Evolutionary conservation across 2,797 vertebrate species (phyloP), one percentile per base, ranked within the genome.

Genomic region (Allobates femoralis): DNA sequence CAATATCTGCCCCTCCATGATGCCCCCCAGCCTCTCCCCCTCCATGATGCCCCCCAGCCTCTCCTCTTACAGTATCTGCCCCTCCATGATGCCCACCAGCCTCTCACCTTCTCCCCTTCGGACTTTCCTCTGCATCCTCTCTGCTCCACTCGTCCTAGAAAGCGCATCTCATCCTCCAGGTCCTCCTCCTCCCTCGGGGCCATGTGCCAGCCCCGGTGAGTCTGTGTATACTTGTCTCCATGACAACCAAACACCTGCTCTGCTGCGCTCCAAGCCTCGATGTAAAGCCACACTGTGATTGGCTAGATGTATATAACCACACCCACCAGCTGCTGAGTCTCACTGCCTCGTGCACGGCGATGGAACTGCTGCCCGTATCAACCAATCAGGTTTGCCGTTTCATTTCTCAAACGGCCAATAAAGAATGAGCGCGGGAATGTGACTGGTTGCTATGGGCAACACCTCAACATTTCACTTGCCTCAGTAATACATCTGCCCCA

Each of bases 221-320:
- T 5, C 60, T 79, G 62, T 87, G 85, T 83, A 15, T 79, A 79
- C 41, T 26, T 18, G 28, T 79, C 28, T 21, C 75, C 66, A 79
- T 73, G 30, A n/a, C 55, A 74, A 87, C 86, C 6, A 0, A 18
- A 11, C 12, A 51, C 75, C 53, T 53, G 18, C 19, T 23, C 18
- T 74, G 81, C 18, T 84, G 86, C 41, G 81, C 79, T 73, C 75
- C 86, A 66, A 64, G 41, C 75, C 81, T 84, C 86, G 26, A 0
- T 79, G 6, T 53, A 21, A 26, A 12, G 51, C 7, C 19, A 0
- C 1, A 11, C 1, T 0, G 62, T 34, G 75, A 87, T 87, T 84
- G 81, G 86, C 10, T 74, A n/a, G 12, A 34, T 53, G 5, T 1
- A 2, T 7, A 30, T 18, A 26, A 23, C 66, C 64, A 53, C 62